Base-by-base conservation (phyloP, 2,888 invertebrate genomes). In the Drosophila mettleri region DNA sequence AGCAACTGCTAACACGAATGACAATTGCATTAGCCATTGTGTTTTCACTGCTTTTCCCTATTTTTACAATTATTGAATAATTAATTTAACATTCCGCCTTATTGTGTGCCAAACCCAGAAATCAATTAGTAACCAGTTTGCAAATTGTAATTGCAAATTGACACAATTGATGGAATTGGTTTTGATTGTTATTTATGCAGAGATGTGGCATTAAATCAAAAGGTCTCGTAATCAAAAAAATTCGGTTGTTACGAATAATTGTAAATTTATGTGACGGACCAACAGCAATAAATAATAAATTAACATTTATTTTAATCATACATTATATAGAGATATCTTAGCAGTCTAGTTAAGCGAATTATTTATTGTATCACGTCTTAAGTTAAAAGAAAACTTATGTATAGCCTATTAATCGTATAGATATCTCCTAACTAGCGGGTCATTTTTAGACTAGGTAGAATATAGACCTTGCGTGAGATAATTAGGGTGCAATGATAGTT, bases 91-190 rank as follows among this genome's bases (percentile, higher is more conserved):
- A 60, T 61, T 81, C 46, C 36, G 53, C 27, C 20, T 49, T 48
- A 49, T n/a, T 60, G 59, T 39, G 45, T 20, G 63, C 33, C 46
- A 34, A 49, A 9, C 34, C 49, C 49, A 49, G 49, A 52, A 73
- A 76, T 79, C 80, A 82, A 82, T 80, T 70, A 85, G 85, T 67
- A 76, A 68, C 48, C 46, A 68, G 55, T 46, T 46, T 75, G 52
- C 52, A 59, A 63, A 59, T 65, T 74, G 54, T 55, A 71, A 70
- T 65, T 63, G 55, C 70, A 61, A 78, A 71, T 55, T 43, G 54
- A 34, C 60, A 59, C 73, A 73, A 49, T 60, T 63, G 31, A 22
- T 12, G 24, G 34, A 55, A 52, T 63, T 78, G 55, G n/a, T 22
- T 48, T 34, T 69, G 51, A 74, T 69, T 73, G 60, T 38, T 39